phyloP scores from a whole-genome alignment of 1,140 invertebrate genomes.

The Coboldia fuscipes region DNA sequence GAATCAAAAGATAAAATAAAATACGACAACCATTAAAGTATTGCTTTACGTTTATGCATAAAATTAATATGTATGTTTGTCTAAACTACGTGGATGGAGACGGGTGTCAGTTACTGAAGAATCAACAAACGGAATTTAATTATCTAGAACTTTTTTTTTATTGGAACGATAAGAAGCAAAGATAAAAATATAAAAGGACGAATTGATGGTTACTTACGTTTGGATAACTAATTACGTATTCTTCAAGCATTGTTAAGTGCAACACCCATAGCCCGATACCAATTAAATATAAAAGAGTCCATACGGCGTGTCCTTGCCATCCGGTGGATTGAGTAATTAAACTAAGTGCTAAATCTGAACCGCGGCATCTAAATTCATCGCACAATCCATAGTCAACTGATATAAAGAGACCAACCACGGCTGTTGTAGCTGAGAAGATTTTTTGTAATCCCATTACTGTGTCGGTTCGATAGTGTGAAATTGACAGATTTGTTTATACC shows the following conservation, averaged over 20 bases:
- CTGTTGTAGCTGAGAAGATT: slow-evolving; percentile 32
- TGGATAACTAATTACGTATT: slow-evolving; percentile 9
- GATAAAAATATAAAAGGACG: too few relatives aligned
- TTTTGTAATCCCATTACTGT: slow-evolving; percentile 32
- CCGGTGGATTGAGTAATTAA: slow-evolving; percentile 19
- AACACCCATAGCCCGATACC: slow-evolving; percentile 27
- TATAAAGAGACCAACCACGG: slow-evolving; percentile 34
- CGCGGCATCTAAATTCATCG: slow-evolving; percentile 35
- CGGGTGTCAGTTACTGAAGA: too few relatives aligned
- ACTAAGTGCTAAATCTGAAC: slow-evolving; percentile 20
- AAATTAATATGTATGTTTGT: too few relatives aligned
- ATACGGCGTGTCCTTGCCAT: slow-evolving; percentile 28
- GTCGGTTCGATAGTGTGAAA: slow-evolving; percentile 8
- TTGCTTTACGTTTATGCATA: too few relatives aligned
- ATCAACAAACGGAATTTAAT: too few relatives aligned
- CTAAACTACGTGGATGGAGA: too few relatives aligned
- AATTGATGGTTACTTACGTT: too few relatives aligned
- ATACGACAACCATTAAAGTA: too few relatives aligned
- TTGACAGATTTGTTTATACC: too few relatives aligned
- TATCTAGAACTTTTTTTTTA: too few relatives aligned
- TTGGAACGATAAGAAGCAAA: too few relatives aligned
- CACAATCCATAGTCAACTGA: slow-evolving; percentile 36
- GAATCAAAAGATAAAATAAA: too few relatives aligned
- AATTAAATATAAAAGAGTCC: slow-evolving; percentile 30
- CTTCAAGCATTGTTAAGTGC: slow-evolving; percentile 28